Evolutionary conservation across 2,797 vertebrate genomes (phyloP).

Genomic region (Sebastes steindachneri): DNA sequence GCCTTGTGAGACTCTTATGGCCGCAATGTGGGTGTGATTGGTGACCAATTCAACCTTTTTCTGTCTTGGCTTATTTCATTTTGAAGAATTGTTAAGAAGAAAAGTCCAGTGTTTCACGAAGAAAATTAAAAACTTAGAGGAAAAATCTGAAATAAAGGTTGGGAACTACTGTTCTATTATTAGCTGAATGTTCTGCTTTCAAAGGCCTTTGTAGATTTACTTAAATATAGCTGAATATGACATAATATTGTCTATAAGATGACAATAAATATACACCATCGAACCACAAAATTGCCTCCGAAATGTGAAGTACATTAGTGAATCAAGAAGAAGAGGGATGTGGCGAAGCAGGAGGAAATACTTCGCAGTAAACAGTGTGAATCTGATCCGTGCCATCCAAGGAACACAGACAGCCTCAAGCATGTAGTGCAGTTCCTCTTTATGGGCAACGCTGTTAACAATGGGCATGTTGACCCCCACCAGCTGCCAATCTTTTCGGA

Average conservation of each 20-base stretch:
- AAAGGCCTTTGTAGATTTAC: not conserved
- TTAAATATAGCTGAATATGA: not conserved
- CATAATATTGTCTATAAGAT: not conserved
- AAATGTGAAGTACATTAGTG: not conserved
- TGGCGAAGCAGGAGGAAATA: not conserved
- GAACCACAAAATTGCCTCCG: not conserved
- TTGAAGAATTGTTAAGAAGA: not conserved
- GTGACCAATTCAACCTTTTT: not conserved
- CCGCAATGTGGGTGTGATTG: not conserved
- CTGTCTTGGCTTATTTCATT: not conserved
- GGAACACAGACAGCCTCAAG: constrained; percentile 20
- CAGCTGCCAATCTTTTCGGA: constrained; percentile 45
- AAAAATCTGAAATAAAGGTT: not conserved
- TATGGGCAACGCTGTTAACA: constrained; percentile 23
- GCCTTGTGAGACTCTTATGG: not conserved
- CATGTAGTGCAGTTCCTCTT: constrained; percentile 18
- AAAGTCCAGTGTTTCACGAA: not conserved
- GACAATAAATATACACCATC: not conserved
- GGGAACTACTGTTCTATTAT: not conserved
- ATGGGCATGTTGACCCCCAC: constrained; percentile 15
- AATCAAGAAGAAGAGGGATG: not conserved
- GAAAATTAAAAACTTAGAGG: not conserved
- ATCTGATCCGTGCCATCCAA: constrained; percentile 2
- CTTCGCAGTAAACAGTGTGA: not conserved
- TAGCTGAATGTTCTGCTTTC: not conserved